Percentiles rank a stretch among this genome's conserved stretches.
phyloP scores from a whole-genome alignment of 1,140 invertebrate genomes.

The Lepidurus apus region DNA sequence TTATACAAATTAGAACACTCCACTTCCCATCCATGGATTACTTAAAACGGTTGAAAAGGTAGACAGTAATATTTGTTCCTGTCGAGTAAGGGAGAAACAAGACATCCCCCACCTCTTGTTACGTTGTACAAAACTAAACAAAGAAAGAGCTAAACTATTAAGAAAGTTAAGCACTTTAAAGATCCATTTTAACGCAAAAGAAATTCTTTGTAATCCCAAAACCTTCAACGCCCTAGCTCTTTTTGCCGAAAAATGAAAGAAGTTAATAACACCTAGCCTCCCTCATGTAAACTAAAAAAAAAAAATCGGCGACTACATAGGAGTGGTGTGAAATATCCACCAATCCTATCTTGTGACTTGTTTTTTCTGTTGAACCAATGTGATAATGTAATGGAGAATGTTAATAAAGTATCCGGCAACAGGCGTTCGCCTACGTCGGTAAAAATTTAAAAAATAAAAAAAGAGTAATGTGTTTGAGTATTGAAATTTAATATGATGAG shows the following conservation, averaged over 20 bases:
- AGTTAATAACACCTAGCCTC: background rate
- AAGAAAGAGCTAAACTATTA: too few relatives aligned
- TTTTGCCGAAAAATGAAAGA: background rate
- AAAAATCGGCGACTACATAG: background rate
- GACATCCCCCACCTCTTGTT: too few relatives aligned
- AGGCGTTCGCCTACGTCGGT: background rate
- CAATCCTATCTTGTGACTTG: background rate
- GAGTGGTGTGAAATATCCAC: background rate
- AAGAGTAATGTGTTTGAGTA: too few relatives aligned
- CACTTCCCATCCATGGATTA: background rate
- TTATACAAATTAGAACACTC: background rate
- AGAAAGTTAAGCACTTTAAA: too few relatives aligned
- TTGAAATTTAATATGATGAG: too few relatives aligned
- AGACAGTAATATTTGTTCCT: too few relatives aligned
- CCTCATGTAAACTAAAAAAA: background rate
- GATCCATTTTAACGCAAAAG: background rate
- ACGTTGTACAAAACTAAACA: too few relatives aligned
- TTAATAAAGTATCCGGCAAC: background rate
- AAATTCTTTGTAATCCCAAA: background rate
- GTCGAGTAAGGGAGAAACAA: too few relatives aligned
- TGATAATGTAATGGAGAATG: background rate
- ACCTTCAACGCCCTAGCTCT: background rate
- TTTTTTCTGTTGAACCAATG: background rate
- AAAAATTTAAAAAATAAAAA: background rate
- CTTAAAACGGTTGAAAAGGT: background rate